Conservation (phyloP, 2,113 vertebrate species). For the Euleptes europaea region DNA sequence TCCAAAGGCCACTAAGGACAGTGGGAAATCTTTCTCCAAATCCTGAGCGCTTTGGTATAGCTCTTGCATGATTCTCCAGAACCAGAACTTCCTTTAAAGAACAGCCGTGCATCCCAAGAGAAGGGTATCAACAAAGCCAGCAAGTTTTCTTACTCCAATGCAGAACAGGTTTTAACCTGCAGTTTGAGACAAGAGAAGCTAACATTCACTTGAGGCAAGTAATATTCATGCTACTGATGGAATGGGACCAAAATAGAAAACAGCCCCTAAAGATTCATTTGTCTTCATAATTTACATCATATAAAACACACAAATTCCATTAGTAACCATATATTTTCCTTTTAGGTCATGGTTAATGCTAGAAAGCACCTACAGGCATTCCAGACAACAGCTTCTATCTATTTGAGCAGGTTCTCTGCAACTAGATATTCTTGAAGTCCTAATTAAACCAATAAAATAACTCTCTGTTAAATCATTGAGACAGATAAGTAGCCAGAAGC, state of each 20-base stretch:
- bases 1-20: not conserved
- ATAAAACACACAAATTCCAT: conserved; percentile 6
- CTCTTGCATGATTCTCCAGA: conserved; percentile 26
- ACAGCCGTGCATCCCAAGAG: not conserved
- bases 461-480: conserved; percentile 7
- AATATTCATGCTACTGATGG: not conserved
- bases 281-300: conserved; percentile 23
- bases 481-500: conserved; percentile 1
- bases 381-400: conserved; percentile 11
- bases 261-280: conserved; percentile 27
- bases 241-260: not conserved
- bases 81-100: conserved; percentile 23
- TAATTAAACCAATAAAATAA: conserved; percentile 36
- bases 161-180: conserved; percentile 16
- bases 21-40: not conserved
- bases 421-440: conserved; percentile 31
- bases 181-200: not conserved
- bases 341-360: conserved; percentile 21
- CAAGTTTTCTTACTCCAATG: conserved; percentile 6
- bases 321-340: conserved; percentile 17
- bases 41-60: not conserved
- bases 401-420: conserved; percentile 1
- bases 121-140: conserved; percentile 25
- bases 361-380: conserved; percentile 13
- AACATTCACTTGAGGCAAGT: not conserved